phyloP scores from a whole-genome alignment of 2,888 invertebrate species.

The Apodemia duryi region DNA sequence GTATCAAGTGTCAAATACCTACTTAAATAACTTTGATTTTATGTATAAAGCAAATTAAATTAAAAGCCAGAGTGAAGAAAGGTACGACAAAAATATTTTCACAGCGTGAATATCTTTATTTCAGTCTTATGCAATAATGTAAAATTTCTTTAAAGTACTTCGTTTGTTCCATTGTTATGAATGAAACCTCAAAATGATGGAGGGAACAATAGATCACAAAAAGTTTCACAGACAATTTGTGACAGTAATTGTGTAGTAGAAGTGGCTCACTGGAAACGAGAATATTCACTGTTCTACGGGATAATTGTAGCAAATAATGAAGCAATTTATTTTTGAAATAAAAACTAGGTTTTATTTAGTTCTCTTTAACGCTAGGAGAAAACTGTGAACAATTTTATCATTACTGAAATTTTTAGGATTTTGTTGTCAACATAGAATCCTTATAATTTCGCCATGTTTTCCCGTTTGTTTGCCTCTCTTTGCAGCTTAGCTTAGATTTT shows the following conservation, averaged over 20 bases:
- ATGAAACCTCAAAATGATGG: slow-evolving; percentile 7
- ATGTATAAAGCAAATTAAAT: too few relatives aligned
- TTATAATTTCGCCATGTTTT: too few relatives aligned
- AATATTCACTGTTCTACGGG: slow-evolving; percentile 1
- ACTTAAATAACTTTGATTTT: too few relatives aligned
- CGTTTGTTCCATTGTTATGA: slow-evolving; percentile 9
- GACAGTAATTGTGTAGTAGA: slow-evolving; percentile 9
- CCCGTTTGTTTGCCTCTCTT: too few relatives aligned
- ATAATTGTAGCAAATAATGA: background rate
- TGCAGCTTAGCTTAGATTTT: too few relatives aligned
- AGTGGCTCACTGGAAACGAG: slow-evolving; percentile 5
- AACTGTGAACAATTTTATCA: too few relatives aligned
- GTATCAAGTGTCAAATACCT: too few relatives aligned
- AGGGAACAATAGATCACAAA: slow-evolving; percentile 6
- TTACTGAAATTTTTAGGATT: too few relatives aligned
- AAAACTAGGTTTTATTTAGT: too few relatives aligned
- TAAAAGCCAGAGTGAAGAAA: too few relatives aligned
- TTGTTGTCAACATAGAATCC: too few relatives aligned
- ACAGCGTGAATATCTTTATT: background rate
- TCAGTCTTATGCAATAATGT: slow-evolving; percentile 4
- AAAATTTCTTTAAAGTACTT: slow-evolving; percentile 9
- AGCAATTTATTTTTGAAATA: background rate
- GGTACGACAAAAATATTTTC: background rate
- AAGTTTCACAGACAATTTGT: slow-evolving; percentile 1
- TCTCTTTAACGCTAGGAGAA: too few relatives aligned